Evolutionary conservation across 1,140 invertebrate genomes (phyloP).

Genomic region (Harpegnathos saltator): DNA sequence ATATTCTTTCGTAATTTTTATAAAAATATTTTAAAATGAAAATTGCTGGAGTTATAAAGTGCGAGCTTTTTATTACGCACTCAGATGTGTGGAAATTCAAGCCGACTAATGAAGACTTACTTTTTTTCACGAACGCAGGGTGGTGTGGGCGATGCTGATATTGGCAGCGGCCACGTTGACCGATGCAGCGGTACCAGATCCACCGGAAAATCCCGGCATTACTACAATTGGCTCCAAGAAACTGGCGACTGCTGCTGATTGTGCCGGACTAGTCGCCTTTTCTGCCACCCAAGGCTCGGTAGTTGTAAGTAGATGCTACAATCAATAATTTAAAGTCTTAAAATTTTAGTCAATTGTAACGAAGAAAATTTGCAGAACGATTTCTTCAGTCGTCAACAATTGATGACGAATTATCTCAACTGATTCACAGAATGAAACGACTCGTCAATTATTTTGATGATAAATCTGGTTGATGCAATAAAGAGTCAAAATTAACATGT

Average conservation of each 20-base stretch:
- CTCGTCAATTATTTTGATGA: too few relatives aligned
- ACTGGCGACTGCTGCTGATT: slow-evolving; percentile 84
- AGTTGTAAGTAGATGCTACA: slow-evolving; percentile 72
- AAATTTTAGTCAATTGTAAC: neutral
- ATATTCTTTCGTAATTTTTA: too few relatives aligned
- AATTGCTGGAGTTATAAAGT: neutral
- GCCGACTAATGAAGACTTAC: neutral
- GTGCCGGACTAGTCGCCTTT: slow-evolving; percentile 84
- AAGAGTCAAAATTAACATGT: neutral
- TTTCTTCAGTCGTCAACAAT: too few relatives aligned
- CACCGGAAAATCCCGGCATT: slow-evolving; percentile 76
- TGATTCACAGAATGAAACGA: too few relatives aligned
- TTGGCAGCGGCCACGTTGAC: slow-evolving; percentile 75
- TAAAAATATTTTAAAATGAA: neutral
- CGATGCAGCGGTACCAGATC: slow-evolving; percentile 77
- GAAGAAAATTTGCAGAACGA: neutral
- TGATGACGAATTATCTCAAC: too few relatives aligned
- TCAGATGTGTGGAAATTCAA: neutral
- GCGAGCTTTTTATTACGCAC: neutral
- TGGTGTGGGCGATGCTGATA: slow-evolving; percentile 82
- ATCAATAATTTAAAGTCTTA: neutral
- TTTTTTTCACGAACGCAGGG: slow-evolving; percentile 72
- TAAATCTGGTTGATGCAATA: too few relatives aligned
- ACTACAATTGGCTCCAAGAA: slow-evolving; percentile 82
- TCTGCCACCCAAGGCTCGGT: slow-evolving; percentile 77